These are phyloP conservation scores for Phengaris alcon DNA, from an alignment of 2,888 invertebrate genomes.

Conservation along the genomic window DNA sequence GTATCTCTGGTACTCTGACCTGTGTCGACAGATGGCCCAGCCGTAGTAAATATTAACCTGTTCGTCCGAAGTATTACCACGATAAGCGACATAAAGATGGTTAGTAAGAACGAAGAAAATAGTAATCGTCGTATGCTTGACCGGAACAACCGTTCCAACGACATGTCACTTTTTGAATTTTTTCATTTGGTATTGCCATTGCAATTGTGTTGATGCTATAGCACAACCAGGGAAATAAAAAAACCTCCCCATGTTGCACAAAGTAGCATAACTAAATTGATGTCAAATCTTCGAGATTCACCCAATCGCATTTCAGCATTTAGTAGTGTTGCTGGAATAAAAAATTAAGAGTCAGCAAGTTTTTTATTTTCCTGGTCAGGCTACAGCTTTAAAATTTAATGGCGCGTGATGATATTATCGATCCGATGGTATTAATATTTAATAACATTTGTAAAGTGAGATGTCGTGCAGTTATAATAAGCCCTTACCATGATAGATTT, in stretches of 20 bases:
- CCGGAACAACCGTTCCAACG: constrained; percentile 25
- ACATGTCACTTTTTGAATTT: constrained; percentile 37
- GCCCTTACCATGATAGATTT: constrained; percentile 40
- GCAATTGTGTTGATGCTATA: background rate
- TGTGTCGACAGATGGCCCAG: constrained; percentile 91
- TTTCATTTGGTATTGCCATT: background rate
- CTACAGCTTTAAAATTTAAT: constrained; percentile 4
- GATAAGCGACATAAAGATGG: constrained; percentile 99
- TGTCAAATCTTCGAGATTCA: too few species aligned
- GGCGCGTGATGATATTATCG: background rate
- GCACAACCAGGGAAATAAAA: background rate
- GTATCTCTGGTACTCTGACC: constrained; percentile 39
- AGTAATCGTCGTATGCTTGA: constrained; percentile 39
- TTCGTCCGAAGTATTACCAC: constrained; percentile 98
- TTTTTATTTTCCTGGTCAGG: background rate
- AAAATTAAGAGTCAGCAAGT: too few species aligned
- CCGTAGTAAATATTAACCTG: constrained; percentile 98
- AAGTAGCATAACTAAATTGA: too few species aligned
- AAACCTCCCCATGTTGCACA: too few species aligned
- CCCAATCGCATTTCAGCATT: too few species aligned
- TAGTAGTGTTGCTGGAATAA: too few species aligned
- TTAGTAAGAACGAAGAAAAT: constrained; percentile 81
- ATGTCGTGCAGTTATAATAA: constrained; percentile 39
- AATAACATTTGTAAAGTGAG: constrained; percentile 36
- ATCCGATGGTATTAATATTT: constrained; percentile 13